Evolutionary conservation across 2,113 vertebrate genomes (phyloP).

Genomic region (human (Homo sapiens)): GRCh38 chr17:34012001-34012500

Average conservation of each 20-base stretch:
- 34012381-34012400: rapidly evolving
- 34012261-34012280: neutral
- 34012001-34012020: too few relatives aligned
- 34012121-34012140: neutral
- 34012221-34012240: too few relatives aligned
- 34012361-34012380: too few relatives aligned
- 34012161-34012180: neutral
- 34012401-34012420: neutral
- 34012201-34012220: neutral
- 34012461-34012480: neutral
- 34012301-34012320: too few relatives aligned
- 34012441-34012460: neutral
- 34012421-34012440: neutral
- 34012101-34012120: neutral
- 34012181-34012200: neutral
- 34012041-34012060: neutral
- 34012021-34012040: neutral
- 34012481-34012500: neutral
- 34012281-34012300: neutral
- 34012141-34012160: neutral
- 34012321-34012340: rapidly evolving
- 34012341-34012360: neutral
- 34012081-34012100: neutral
- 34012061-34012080: neutral
- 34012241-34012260: rapidly evolving